Percentiles rank a stretch among this genome's conserved stretches.
These are phyloP conservation scores for Anticlea derivata DNA, from an alignment of 2,888 invertebrate genomes.

Conservation along the genomic window DNA sequence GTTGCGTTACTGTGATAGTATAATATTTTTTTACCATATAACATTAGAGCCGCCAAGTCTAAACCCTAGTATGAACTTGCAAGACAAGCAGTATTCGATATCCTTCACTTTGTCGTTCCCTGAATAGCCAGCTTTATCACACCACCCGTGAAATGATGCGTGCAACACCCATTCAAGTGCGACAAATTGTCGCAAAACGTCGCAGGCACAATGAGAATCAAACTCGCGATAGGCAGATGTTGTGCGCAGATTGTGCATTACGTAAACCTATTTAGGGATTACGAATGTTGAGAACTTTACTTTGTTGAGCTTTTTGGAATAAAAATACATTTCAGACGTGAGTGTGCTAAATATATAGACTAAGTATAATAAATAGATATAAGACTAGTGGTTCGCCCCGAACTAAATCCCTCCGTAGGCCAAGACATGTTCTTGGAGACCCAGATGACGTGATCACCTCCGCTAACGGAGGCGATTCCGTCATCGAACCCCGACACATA, in stretches of 20 bases:
- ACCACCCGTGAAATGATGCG: constrained; percentile 26
- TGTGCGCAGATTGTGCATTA: constrained; percentile 16
- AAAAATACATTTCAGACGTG: background rate
- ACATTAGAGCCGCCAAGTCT: too few relatives aligned
- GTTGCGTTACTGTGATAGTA: too few relatives aligned
- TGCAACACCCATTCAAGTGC: constrained; percentile 20
- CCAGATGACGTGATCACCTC: too few relatives aligned
- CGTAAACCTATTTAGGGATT: constrained; percentile 15
- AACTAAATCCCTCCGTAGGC: too few relatives aligned
- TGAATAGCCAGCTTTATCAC: constrained; percentile 12
- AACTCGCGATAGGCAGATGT: constrained; percentile 28
- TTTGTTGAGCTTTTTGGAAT: background rate
- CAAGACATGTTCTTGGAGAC: too few relatives aligned
- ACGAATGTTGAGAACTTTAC: constrained; percentile 15
- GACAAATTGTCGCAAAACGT: constrained; percentile 27
- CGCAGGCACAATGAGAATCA: constrained; percentile 24
- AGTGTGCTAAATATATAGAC: too few relatives aligned
- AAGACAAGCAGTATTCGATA: background rate
- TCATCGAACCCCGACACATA: too few relatives aligned
- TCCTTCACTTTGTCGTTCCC: background rate
- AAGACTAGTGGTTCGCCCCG: too few relatives aligned
- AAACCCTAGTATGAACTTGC: too few relatives aligned
- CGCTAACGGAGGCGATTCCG: too few relatives aligned
- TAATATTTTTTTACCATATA: too few relatives aligned
- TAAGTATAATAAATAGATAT: too few relatives aligned